phyloP scores from a whole-genome alignment of 2,797 vertebrate genomes.

The Tangara arthus region DNA sequence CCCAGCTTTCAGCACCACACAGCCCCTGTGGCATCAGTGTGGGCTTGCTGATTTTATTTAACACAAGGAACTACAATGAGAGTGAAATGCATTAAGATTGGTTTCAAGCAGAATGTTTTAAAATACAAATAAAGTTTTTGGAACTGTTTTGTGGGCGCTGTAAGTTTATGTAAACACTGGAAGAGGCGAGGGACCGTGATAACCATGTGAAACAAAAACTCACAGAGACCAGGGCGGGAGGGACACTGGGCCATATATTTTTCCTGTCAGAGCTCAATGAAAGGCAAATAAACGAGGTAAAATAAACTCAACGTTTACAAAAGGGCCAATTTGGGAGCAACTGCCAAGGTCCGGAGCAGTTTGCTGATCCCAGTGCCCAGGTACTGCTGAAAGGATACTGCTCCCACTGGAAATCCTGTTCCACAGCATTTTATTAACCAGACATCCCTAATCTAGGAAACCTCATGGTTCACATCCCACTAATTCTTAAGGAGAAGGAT shows the following conservation, averaged over 20 bases:
- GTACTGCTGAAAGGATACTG: background rate
- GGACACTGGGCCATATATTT: background rate
- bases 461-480: background rate
- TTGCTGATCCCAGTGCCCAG: background rate
- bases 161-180: background rate
- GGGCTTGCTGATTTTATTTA: background rate
- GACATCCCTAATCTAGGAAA: background rate
- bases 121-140: background rate
- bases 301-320: background rate
- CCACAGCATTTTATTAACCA: background rate
- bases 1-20: background rate
- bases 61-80: background rate
- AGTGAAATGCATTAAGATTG: background rate
- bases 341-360: background rate
- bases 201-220: background rate
- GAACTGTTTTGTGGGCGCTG: fast-evolving
- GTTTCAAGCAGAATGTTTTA: background rate
- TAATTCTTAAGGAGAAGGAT: background rate
- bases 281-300: background rate
- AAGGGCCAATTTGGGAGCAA: background rate
- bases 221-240: background rate
- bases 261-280: background rate
- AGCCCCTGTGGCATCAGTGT: fast-evolving
- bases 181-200: fast-evolving
- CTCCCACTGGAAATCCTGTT: background rate